A percentile compares a stretch with the other conserved stretches of the same genome.
Conservation (phyloP, 2,888 invertebrate species). For the Amphipyra berbera region DNA sequence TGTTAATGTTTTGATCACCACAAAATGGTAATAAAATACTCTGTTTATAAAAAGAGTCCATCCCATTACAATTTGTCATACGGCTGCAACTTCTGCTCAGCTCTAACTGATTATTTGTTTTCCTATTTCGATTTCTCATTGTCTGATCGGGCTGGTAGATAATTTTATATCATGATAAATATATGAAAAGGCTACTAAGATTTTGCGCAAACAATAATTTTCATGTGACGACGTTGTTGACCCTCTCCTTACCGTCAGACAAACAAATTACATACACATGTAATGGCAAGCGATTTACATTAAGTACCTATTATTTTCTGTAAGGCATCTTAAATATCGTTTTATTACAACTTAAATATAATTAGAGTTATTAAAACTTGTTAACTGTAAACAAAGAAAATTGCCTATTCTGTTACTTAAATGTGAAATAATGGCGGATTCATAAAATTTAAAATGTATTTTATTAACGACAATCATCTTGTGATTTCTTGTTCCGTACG, state of each 20-base stretch:
- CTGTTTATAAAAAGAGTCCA: too few species aligned
- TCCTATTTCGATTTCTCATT: too few species aligned
- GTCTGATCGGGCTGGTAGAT: background rate
- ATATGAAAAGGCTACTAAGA: background rate
- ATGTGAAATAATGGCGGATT: background rate
- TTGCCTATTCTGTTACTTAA: slow-evolving; percentile 3
- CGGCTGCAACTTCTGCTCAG: too few species aligned
- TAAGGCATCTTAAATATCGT: slow-evolving; percentile 15
- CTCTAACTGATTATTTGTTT: too few species aligned
- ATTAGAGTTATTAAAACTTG: slow-evolving; percentile 16
- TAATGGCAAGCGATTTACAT: slow-evolving; percentile 26
- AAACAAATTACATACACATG: slow-evolving; percentile 14
- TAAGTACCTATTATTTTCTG: slow-evolving; percentile 22
- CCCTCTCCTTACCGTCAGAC: background rate
- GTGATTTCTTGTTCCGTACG: background rate
- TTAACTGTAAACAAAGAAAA: slow-evolving; percentile 12
- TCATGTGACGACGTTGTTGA: background rate
- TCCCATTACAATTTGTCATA: too few species aligned
- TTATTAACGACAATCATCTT: background rate
- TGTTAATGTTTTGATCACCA: too few species aligned
- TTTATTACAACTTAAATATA: slow-evolving; percentile 24
- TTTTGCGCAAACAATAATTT: slow-evolving; percentile 8
- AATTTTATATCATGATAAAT: background rate
- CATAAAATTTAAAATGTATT: background rate
- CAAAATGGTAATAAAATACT: too few species aligned